Conservation (phyloP, 2,113 vertebrate genomes). For the Euleptes europaea region DNA sequence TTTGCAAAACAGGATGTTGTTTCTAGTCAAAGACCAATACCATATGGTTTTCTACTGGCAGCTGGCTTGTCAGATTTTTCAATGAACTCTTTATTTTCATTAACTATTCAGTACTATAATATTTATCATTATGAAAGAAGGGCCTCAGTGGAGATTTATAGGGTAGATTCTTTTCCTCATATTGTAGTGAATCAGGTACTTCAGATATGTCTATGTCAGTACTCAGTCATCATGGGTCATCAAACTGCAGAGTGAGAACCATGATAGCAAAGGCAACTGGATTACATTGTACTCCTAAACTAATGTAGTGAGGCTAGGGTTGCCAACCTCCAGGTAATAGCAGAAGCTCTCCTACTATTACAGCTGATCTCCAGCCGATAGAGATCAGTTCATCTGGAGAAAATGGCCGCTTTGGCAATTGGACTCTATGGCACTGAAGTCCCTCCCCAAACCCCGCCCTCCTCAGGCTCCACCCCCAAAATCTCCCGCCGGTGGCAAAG, state of each 20-base stretch:
- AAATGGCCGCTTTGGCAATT: too few species aligned
- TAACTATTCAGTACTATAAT: background rate
- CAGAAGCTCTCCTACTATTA: too few species aligned
- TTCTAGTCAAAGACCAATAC: background rate
- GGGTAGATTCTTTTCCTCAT: background rate
- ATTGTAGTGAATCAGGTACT: background rate
- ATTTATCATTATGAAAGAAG: background rate
- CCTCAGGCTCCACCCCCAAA: too few species aligned
- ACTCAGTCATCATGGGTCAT: background rate
- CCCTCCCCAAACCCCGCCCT: too few species aligned
- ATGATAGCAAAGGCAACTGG: too few species aligned
- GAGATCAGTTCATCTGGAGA: too few species aligned
- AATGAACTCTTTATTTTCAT: background rate
- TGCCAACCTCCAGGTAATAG: too few species aligned
- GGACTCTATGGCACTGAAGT: too few species aligned
- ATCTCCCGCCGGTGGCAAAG: too few species aligned
- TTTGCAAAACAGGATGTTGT: background rate
- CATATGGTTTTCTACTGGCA: background rate
- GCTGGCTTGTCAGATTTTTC: background rate
- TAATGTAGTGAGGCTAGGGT: too few species aligned
- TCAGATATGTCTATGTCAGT: background rate
- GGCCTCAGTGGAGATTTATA: background rate
- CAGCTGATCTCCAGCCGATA: too few species aligned
- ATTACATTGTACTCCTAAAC: too few species aligned
- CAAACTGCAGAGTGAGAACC: background rate